Base-by-base conservation (phyloP, 2,888 invertebrate genomes). In the Drosophila melanocephala region DNA sequence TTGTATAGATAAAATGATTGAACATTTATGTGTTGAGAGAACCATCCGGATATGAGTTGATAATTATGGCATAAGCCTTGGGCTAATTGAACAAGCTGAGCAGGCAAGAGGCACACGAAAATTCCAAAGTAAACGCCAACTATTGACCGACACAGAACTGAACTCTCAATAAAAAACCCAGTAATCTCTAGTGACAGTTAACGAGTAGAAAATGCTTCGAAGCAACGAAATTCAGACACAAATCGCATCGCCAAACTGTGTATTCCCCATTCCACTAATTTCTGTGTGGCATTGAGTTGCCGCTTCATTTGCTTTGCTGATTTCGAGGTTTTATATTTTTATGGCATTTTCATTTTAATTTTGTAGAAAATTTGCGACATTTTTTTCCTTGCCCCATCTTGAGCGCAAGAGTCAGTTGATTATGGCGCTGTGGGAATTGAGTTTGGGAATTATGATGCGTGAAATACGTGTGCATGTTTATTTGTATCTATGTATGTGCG, bases 371-470 rank as follows among this genome's bases (percentile, higher is more conserved):
- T 77, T 77, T 79, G 77, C 81, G 55, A 67, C 51, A 66, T 52
- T 70, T 79, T 76, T 64, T 47, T 37, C 1, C 37, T 42, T 42
- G n/a, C 37, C 22, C 47, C 62, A 75, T 68, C 63, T 79, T 71
- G 63, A 53, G 59, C 50, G 80, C 66, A 32, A 51, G 69, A 72
- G 72, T 67, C 82, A 76, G 73, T 86, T 86, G 86, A 86, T 86
- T 86, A 86, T 89, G 89, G 76, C 79, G 87, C 72, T 79, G 57
- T 59, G 86, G 86, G 86, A 86, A 80, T 86, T 78, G 89, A 84
- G 86, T 89, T 89, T 85, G 88, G 84, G 84, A 85, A 87, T 87
- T 86, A 87, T 70, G 87, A 82, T 79, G 89, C 82, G 87, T 87
- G 77, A 84, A 87, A 84, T 79, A 64, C 64, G 64, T 51, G 44